phyloP scores from a whole-genome alignment of 2,113 vertebrate species.

The Geococcyx californianus region DNA sequence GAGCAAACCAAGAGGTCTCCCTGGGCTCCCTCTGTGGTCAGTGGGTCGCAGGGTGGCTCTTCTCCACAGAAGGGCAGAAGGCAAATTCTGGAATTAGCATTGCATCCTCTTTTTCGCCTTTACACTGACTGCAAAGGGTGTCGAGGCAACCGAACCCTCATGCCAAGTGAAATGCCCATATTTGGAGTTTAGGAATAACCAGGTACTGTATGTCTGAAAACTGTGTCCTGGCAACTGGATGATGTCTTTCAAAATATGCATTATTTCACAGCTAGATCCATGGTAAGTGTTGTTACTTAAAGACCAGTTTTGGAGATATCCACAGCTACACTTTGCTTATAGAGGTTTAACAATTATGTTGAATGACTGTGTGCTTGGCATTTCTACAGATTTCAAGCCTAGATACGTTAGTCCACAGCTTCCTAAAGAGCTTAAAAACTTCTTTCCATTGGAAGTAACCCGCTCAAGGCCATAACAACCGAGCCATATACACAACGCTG shows the following conservation, averaged over 20 bases:
- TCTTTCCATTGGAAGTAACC: not conserved
- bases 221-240: not conserved
- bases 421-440: not conserved
- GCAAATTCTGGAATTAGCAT: not conserved
- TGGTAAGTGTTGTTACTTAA: not conserved
- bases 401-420: not conserved
- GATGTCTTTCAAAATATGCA: not conserved
- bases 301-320: not conserved
- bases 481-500: fast-evolving
- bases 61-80: not conserved
- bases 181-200: not conserved
- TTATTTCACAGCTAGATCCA: not conserved
- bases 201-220: not conserved
- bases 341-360: not conserved
- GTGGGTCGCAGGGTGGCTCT: not conserved
- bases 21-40: not conserved
- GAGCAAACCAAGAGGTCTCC: not conserved
- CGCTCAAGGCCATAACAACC: not conserved
- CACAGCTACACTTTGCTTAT: not conserved
- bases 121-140: not conserved
- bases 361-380: fast-evolving
- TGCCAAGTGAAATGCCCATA: fast-evolving
- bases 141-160: not conserved
- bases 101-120: not conserved
- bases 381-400: not conserved